Evolutionary conservation across 1,140 invertebrate genomes (phyloP).

Genomic region (Atta colombica): DNA sequence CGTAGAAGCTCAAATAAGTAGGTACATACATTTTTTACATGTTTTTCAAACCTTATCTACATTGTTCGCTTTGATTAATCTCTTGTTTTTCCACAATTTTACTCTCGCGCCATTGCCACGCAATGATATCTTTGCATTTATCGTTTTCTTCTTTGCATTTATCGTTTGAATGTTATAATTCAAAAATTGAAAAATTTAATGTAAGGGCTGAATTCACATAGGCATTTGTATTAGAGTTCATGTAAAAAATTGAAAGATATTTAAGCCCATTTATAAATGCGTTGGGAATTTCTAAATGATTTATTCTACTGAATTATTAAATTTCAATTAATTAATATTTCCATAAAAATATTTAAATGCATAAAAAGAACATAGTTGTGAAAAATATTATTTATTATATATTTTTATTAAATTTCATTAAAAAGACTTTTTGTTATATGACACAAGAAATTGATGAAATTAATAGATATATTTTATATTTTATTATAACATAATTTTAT

Average conservation of each 20-base stretch:
- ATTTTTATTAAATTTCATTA: conserved; percentile 14
- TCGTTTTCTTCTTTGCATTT: neutral
- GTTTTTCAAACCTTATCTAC: neutral
- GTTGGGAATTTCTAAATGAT: neutral
- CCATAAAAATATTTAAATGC: conserved; percentile 3
- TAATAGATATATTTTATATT: neutral
- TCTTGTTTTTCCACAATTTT: neutral
- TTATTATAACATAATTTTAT: neutral
- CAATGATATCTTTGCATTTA: neutral
- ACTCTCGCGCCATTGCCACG: neutral
- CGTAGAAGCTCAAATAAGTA: neutral
- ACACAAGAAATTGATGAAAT: neutral
- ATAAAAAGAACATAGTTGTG: neutral
- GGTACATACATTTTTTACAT: neutral
- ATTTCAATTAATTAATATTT: neutral
- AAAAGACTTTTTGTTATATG: neutral
- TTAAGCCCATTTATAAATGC: neutral
- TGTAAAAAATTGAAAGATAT: neutral
- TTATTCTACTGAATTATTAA: neutral
- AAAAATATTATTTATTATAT: neutral
- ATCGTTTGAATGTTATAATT: neutral
- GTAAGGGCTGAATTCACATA: too few species aligned
- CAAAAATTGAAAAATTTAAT: conserved; percentile 9
- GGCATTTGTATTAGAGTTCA: neutral
- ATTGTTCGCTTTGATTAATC: conserved; percentile 6